Percentiles rank a stretch among this genome's conserved stretches.
Evolutionary conservation across 2,113 vertebrate species (phyloP).

Genomic region (Labeo catla): DNA sequence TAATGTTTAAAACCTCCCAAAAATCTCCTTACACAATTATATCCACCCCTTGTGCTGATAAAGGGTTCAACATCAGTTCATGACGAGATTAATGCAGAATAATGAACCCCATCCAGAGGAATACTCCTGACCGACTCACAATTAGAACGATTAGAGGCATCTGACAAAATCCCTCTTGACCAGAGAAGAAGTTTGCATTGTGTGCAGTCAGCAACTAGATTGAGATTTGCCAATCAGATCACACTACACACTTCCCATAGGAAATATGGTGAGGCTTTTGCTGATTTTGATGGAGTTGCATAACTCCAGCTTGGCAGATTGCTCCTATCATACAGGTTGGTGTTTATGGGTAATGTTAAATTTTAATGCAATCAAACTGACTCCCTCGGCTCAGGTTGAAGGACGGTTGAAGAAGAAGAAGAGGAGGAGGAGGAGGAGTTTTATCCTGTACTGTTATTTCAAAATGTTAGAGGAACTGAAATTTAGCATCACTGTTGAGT

Average conservation of each 20-base stretch:
- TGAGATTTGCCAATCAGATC: constrained; percentile 66
- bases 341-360: constrained; percentile 25
- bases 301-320: constrained; percentile 20
- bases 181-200: constrained; percentile 65
- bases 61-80: constrained; percentile 77
- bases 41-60: constrained; percentile 57
- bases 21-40: constrained; percentile 36
- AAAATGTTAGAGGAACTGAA: background rate
- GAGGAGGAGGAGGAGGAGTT: background rate
- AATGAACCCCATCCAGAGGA: constrained; percentile 65
- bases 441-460: background rate
- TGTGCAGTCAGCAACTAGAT: constrained; percentile 67
- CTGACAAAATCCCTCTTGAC: constrained; percentile 60
- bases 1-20: background rate
- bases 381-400: constrained; percentile 4
- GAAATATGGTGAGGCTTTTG: constrained; percentile 64
- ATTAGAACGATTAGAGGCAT: constrained; percentile 65
- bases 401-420: background rate
- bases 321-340: constrained; percentile 2
- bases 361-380: background rate
- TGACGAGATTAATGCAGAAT: constrained; percentile 67
- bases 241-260: constrained; percentile 57
- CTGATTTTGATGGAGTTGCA: constrained; percentile 62
- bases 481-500: background rate
- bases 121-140: constrained; percentile 62